phyloP scores from a whole-genome alignment of 2,797 vertebrate genomes.

The Eurystomus glaucurus region DNA sequence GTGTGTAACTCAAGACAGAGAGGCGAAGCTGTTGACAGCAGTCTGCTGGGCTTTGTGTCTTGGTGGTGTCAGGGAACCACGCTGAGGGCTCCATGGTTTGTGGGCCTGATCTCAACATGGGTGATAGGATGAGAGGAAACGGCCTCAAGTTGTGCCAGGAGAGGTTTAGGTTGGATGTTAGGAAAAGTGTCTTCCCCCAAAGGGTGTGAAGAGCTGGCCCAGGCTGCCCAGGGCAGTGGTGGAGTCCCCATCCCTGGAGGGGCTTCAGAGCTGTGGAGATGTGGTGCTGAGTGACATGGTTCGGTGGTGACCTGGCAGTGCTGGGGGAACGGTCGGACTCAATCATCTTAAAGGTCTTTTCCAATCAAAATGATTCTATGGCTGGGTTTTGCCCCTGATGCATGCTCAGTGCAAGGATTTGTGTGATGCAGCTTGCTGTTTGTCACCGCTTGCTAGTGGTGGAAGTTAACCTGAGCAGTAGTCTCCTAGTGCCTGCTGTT shows the following conservation, averaged over 20 bases:
- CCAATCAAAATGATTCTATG: too few relatives aligned
- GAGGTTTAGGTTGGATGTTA: too few relatives aligned
- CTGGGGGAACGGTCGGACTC: too few relatives aligned
- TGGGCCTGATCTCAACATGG: not conserved
- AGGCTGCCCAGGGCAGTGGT: too few relatives aligned
- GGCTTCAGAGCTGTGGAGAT: too few relatives aligned
- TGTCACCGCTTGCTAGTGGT: not conserved
- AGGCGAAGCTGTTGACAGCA: not conserved
- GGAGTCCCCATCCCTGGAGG: too few relatives aligned
- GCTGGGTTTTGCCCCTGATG: not conserved
- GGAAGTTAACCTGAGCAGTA: not conserved
- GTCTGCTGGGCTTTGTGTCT: not conserved
- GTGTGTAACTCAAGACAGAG: not conserved
- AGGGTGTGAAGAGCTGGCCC: too few relatives aligned
- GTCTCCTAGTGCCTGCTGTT: not conserved
- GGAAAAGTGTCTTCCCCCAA: too few relatives aligned
- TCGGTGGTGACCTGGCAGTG: too few relatives aligned
- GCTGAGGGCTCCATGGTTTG: not conserved
- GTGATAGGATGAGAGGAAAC: not conserved
- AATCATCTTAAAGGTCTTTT: too few relatives aligned
- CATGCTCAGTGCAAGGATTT: accelerated
- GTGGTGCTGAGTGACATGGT: too few relatives aligned
- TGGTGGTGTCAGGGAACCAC: not conserved
- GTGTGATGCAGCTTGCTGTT: not conserved
- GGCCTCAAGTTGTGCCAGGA: too few relatives aligned